Base-by-base conservation (phyloP, 2,113 vertebrate genomes). In the Siphamia tubifer region DNA sequence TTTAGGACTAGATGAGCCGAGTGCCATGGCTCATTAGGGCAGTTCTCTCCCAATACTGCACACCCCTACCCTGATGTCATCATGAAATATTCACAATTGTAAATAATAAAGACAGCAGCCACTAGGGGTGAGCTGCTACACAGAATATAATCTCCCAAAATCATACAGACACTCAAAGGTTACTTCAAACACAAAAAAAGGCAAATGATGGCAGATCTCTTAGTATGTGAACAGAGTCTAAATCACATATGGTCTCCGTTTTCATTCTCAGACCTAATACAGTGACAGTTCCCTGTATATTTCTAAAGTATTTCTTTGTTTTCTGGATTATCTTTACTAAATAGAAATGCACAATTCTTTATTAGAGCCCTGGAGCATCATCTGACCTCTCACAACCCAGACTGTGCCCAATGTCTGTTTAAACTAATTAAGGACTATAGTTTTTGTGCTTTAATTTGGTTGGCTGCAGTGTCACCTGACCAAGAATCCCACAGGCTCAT, bases 71-170 rank as follows among this genome's bases (percentile, higher is more conserved):
- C 77, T 66, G 77, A 84, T 85, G 80, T 79, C 80, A 55, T 75
- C 77, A 83, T 90, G 21, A 89, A 90, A 92, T 89, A 88, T 89
- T 87, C 71, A 89, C 77, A 49, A 45, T 53, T 71, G 64, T 79
- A 82, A 88, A 90, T 86, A 87, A 89, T 78, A 19, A 72, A 90
- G 35, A 54, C 54, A 68, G 58, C 43, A 76, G 51, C 47, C 63
- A 60, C 1, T 15, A 28, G 44, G 32, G 54, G 38, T 47, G 55
- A 80, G 69, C 43, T 61, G 71, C 71, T 38, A 39, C 48, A 76
- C 12, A 19, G 30, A 1, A 4, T 12, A 1, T 16, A 27, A 8
- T 48, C 42, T 42, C 19, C 32, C 24, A 53, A 48, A 56, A 20
- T 51, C 27, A 25, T 27, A 13, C 35, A 48, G 42, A 65, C 53